phyloP scores from a whole-genome alignment of 2,888 invertebrate genomes.

The Leptogaster cylindrica region DNA sequence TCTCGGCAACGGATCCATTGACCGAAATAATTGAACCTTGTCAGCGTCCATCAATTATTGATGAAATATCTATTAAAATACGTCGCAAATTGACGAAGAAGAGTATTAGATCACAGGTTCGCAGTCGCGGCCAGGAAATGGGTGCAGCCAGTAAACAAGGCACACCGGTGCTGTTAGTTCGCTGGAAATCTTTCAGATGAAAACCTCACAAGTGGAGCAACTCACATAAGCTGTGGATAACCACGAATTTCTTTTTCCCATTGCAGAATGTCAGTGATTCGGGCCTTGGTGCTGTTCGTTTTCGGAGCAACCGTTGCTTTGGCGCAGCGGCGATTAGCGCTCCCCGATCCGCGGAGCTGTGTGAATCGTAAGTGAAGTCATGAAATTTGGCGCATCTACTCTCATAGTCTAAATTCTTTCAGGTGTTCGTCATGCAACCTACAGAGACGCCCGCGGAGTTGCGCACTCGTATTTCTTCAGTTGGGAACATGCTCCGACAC shows the following conservation, averaged over 20 bases:
- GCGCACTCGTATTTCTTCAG: conserved; percentile 94
- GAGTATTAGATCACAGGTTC: conserved; percentile 11
- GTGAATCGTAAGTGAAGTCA: conserved; percentile 77
- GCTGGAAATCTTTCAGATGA: too few relatives aligned
- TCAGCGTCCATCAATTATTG: conserved; percentile 40
- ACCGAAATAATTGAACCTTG: conserved; percentile 42
- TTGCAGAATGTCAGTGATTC: conserved; percentile 53
- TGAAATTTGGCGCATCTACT: background rate
- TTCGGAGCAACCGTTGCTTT: conserved; percentile 71
- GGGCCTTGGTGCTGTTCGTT: conserved; percentile 67
- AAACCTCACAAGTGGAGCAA: too few relatives aligned
- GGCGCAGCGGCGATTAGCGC: conserved; percentile 83
- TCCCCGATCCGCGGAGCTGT: conserved; percentile 89
- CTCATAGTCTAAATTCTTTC: conserved; percentile 47
- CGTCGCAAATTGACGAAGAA: background rate
- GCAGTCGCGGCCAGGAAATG: conserved; percentile 15
- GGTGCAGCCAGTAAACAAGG: conserved; percentile 8
- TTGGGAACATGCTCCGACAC: conserved; percentile 85
- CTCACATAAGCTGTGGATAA: background rate
- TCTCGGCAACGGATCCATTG: conserved; percentile 30
- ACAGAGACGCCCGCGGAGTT: conserved; percentile 85
- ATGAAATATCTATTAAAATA: conserved; percentile 15
- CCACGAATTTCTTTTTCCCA: background rate
- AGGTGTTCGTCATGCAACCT: conserved; percentile 88
- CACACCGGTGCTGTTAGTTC: background rate